phyloP scores from a whole-genome alignment of 2,888 invertebrate species.

The Galeopsomyia nigrocyanea region DNA sequence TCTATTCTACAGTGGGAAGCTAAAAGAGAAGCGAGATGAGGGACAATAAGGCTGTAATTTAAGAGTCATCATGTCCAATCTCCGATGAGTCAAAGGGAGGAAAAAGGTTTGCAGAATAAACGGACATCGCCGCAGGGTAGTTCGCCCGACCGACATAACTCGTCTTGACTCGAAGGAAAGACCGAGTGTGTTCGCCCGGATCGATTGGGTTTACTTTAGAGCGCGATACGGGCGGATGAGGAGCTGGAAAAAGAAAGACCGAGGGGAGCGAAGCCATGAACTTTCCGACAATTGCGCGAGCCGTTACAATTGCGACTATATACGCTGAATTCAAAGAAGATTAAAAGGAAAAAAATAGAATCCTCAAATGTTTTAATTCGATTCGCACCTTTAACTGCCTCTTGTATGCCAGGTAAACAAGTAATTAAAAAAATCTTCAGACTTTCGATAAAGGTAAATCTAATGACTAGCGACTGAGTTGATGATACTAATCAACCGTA shows the following conservation, averaged over 20 bases:
- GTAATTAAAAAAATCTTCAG: background rate
- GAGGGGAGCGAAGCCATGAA: constrained; percentile 48
- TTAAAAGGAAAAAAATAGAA: constrained; percentile 23
- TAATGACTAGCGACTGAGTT: background rate
- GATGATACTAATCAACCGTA: constrained; percentile 21
- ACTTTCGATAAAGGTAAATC: background rate
- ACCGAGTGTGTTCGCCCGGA: constrained; percentile 27
- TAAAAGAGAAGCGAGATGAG: constrained; percentile 7
- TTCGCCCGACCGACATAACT: constrained; percentile 30
- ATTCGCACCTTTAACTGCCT: constrained; percentile 5
- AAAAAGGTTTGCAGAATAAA: constrained; percentile 40
- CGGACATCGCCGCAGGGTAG: constrained; percentile 24
- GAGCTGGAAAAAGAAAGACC: background rate
- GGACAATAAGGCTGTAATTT: constrained; percentile 16
- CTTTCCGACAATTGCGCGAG: constrained; percentile 52
- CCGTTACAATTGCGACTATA: constrained; percentile 48
- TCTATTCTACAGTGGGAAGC: background rate
- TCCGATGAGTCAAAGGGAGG: constrained; percentile 33
- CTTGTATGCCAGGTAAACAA: background rate
- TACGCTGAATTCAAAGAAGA: constrained; percentile 39
- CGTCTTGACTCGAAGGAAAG: background rate
- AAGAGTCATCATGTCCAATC: constrained; percentile 16
- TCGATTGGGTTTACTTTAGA: constrained; percentile 53
- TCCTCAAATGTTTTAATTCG: too few species aligned
- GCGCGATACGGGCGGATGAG: constrained; percentile 49